Conservation (phyloP, 2,113 vertebrate genomes). For the Penelope pileata region DNA sequence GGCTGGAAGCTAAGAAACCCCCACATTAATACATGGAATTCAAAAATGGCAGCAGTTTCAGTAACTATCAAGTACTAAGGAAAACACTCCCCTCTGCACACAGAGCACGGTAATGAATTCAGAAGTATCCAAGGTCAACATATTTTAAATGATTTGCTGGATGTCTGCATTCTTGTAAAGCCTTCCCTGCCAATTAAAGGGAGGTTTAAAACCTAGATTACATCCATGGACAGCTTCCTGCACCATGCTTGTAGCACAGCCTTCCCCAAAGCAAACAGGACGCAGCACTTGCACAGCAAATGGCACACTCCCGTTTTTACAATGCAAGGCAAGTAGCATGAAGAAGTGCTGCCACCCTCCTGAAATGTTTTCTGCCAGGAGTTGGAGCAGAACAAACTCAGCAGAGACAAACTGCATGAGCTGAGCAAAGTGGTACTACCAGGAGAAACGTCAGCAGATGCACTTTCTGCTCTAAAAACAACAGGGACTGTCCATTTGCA, state of each 20-base stretch:
- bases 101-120: neutral
- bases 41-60: neutral
- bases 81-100: neutral
- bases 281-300: neutral
- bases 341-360: neutral
- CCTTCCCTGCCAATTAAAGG: neutral
- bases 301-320: neutral
- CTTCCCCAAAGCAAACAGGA: neutral
- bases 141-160: neutral
- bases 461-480: neutral
- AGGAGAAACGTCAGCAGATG: neutral
- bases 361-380: neutral
- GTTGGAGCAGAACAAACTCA: neutral
- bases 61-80: neutral
- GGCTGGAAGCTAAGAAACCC: neutral
- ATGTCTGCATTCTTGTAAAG: constrained; percentile 2
- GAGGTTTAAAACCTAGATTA: neutral
- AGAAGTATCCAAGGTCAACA: neutral
- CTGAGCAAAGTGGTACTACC: neutral
- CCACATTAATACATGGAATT: neutral
- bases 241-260: neutral
- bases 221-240: neutral
- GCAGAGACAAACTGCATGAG: neutral
- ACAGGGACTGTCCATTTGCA: neutral
- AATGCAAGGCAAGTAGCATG: neutral